Evolutionary conservation across 2,113 vertebrate species (phyloP), one percentile per base, ranked within the genome.

Genomic region (Ceratotherium simum): DNA sequence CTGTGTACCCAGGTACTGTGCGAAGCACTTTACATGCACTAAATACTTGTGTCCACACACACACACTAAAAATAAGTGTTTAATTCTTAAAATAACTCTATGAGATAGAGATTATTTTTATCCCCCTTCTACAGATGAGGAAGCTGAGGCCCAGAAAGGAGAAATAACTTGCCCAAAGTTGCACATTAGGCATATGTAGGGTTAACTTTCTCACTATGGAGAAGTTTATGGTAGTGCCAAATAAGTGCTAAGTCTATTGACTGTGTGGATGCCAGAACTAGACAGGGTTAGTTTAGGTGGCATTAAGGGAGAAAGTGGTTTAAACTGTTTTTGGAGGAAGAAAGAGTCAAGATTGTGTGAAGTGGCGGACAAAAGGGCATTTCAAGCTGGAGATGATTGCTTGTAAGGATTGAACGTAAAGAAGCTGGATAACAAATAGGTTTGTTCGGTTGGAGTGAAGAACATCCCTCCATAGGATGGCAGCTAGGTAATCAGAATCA

Each of bases 381-480:
- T 67, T 80, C 21, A 31, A 25, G 33, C 81, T 85, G n/a, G 17
- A 70, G 62, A 51, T 7, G 64, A 42, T 51, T 39, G 21, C 69
- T 17, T 13, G 16, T 51, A 13, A 54, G 20, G 54, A 39, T 9
- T 25, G 7, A 70, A 33, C 13, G 0, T 3, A 48, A 84, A n/a
- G 70, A 70, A 58, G 21, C 62, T 39, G n/a, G 33, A 25, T 3
- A 17, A n/a, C 70, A 51, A 29, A 39, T 54, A n/a, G 70, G 48
- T n/a, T 78, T 48, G n/a, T 84, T 79, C 42, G 1, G 6, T 1
- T 25, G 17, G 21, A 25, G 36, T 36, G 17, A 75, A 58, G 82
- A 51, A 4, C 10, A 16, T 13, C 36, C 54, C 31, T 73, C 9
- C 6, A 0, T 56, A 0, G 11, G 56, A 16, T 11, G 46, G 51